Conservation (phyloP, 2,888 invertebrate species). For the Habroteleia sp. region DNA sequence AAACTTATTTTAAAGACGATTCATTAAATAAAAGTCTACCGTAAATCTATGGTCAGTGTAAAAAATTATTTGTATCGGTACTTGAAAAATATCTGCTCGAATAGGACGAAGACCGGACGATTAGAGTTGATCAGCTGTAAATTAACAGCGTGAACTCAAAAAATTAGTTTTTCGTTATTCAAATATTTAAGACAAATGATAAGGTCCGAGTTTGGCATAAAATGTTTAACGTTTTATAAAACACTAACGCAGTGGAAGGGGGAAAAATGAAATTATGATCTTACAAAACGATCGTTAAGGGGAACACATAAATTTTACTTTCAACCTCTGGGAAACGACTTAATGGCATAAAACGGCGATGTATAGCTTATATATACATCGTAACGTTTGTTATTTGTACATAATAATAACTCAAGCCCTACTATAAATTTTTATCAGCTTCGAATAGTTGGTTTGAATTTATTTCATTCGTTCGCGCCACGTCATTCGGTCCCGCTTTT, state of each 20-base stretch:
- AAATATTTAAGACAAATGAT: constrained; percentile 25
- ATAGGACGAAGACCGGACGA: constrained; percentile 4
- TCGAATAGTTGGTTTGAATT: constrained; percentile 31
- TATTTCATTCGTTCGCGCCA: constrained; percentile 8
- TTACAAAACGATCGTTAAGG: constrained; percentile 55
- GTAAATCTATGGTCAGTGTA: no score
- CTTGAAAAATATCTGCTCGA: neutral
- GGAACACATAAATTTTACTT: constrained; percentile 50
- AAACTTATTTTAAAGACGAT: no score
- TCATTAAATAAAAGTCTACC: no score
- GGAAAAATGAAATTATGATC: constrained; percentile 44
- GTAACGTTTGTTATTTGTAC: constrained; percentile 54
- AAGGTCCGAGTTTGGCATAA: constrained; percentile 12
- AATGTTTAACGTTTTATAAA: constrained; percentile 46
- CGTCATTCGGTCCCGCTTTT: constrained; percentile 11
- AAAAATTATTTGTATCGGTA: no score
- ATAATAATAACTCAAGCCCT: constrained; percentile 41
- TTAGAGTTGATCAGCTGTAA: constrained; percentile 4
- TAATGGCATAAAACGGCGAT: constrained; percentile 36
- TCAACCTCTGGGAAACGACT: constrained; percentile 50
- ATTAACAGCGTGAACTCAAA: constrained; percentile 7
- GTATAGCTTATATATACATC: constrained; percentile 43
- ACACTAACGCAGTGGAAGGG: constrained; percentile 12
- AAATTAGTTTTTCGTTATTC: constrained; percentile 31
- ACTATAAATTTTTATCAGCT: constrained; percentile 37